Conservation (phyloP, 2,888 invertebrate species). For the Drosophila paranaensis region DNA sequence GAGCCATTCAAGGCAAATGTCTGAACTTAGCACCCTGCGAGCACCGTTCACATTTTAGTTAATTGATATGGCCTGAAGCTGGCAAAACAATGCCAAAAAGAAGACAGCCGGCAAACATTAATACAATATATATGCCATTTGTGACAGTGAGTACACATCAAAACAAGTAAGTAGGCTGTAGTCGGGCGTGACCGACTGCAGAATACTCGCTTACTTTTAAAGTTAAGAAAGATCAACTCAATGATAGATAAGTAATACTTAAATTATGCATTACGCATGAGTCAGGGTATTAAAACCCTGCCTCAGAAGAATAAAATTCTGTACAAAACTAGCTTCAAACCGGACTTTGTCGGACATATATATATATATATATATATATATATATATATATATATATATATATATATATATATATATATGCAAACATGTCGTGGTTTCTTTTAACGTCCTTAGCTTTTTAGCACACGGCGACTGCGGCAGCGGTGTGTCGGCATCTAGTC, state of each 20-base stretch:
- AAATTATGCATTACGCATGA: too few species aligned
- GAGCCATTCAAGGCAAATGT: slow-evolving; percentile 59
- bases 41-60: slow-evolving; percentile 51
- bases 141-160: slow-evolving; percentile 12
- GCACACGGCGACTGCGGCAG: slow-evolving; percentile 76
- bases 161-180: not conserved
- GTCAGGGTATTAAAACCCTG: too few species aligned
- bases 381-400: too few species aligned
- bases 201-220: not conserved
- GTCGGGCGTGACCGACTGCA: not conserved
- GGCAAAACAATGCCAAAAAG: slow-evolving; percentile 24
- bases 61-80: slow-evolving; percentile 64
- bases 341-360: too few species aligned
- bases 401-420: too few species aligned
- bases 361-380: too few species aligned
- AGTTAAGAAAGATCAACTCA: too few species aligned
- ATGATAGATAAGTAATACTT: too few species aligned
- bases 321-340: too few species aligned
- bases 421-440: slow-evolving; percentile 48
- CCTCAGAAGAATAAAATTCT: too few species aligned
- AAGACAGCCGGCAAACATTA: slow-evolving; percentile 35
- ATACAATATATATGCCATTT: slow-evolving; percentile 20
- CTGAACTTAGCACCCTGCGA: slow-evolving; percentile 29
- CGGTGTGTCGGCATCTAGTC: slow-evolving; percentile 79
- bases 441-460: slow-evolving; percentile 73